Percentiles rank a stretch among this genome's conserved stretches.
Evolutionary conservation across 2,888 invertebrate genomes (phyloP).

Genomic region (Dusona sp.): DNA sequence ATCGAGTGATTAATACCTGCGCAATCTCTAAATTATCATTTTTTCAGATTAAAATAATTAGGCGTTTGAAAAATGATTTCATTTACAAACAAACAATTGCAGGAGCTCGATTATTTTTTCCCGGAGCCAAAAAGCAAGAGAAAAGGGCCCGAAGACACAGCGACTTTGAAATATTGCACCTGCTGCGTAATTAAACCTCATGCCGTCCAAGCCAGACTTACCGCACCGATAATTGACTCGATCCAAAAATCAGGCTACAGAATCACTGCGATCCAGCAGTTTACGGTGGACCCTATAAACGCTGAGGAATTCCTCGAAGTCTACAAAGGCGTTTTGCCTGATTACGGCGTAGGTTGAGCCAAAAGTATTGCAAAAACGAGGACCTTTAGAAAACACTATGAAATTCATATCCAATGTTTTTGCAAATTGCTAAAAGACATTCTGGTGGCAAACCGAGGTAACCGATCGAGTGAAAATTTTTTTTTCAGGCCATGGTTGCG

Average conservation of each 20-base stretch:
- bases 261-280: conserved; percentile 92
- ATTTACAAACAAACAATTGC: conserved; percentile 61
- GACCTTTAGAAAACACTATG: background rate
- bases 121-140: conserved; percentile 84
- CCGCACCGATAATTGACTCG: conserved; percentile 88
- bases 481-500: conserved; percentile 91
- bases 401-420: background rate
- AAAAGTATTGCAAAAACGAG: background rate
- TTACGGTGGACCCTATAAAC: conserved; percentile 91
- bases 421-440: background rate
- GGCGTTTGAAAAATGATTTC: background rate
- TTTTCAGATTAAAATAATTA: background rate
- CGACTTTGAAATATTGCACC: conserved; percentile 89
- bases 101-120: conserved; percentile 89
- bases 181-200: conserved; percentile 96
- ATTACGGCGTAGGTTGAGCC: conserved; percentile 87
- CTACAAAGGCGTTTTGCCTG: conserved; percentile 94
- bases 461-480: background rate
- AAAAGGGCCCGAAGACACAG: conserved; percentile 85
- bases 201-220: conserved; percentile 90
- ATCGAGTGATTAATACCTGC: conserved; percentile 81
- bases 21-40: background rate
- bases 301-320: conserved; percentile 97
- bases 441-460: background rate
- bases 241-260: conserved; percentile 92